Evolutionary conservation across 2,888 invertebrate genomes (phyloP).

Genomic region (Sphaerophoria taeniata): DNA sequence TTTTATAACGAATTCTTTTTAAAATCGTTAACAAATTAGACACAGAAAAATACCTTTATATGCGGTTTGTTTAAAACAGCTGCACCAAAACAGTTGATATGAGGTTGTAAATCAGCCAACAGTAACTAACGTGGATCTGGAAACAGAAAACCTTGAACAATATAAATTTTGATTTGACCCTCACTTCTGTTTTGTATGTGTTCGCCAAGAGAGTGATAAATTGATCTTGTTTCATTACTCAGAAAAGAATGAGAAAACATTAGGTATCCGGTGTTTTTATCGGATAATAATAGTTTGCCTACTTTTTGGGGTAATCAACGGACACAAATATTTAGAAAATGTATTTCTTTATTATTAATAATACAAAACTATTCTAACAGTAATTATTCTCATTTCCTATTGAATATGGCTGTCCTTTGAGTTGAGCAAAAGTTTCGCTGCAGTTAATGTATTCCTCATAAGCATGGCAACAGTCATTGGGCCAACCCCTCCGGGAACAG

Average conservation of each 20-base stretch:
- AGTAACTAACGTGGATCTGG: neutral
- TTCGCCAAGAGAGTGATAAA: neutral
- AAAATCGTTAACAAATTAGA: too few relatives aligned
- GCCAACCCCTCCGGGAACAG: slow-evolving; percentile 96
- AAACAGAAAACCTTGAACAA: neutral
- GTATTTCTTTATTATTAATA: neutral
- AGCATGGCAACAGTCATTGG: slow-evolving; percentile 98
- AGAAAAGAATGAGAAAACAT: neutral
- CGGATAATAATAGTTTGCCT: too few relatives aligned
- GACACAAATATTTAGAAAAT: neutral
- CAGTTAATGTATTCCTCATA: slow-evolving; percentile 93
- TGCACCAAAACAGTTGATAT: neutral
- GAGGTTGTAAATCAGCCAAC: neutral
- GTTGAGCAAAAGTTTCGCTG: slow-evolving; percentile 84
- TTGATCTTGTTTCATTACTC: neutral
- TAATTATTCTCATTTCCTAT: neutral
- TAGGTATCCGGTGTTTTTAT: neutral
- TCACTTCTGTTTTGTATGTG: neutral
- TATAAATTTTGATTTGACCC: too few relatives aligned
- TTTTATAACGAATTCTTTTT: too few relatives aligned
- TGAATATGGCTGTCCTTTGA: neutral
- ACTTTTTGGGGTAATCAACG: too few relatives aligned
- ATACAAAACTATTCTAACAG: neutral
- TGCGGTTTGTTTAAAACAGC: neutral
- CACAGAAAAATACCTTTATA: neutral